These are phyloP conservation scores for Onychomys leucogaster DNA, from an alignment of 2,797 vertebrate genomes.

Conservation along the genomic window DNA sequence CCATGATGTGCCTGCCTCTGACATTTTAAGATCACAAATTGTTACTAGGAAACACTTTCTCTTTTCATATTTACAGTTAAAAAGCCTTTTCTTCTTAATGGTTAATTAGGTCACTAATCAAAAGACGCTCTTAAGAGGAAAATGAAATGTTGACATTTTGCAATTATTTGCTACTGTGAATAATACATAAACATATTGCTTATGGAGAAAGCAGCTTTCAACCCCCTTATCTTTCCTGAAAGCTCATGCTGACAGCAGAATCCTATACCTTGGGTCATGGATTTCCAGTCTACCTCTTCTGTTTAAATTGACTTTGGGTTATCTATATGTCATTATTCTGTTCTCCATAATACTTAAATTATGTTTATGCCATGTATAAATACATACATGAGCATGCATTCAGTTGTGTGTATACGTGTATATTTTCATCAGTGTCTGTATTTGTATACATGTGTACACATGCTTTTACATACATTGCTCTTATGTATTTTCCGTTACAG, in stretches of 20 bases:
- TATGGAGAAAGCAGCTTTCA: conserved; percentile 90
- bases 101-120: conserved; percentile 90
- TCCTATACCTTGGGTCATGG: conserved; percentile 79
- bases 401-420: background rate
- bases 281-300: conserved; percentile 74
- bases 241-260: conserved; percentile 81
- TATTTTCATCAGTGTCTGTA: background rate
- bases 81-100: conserved; percentile 84
- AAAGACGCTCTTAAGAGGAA: conserved; percentile 87
- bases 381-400: background rate
- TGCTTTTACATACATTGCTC: background rate
- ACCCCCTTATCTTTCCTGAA: conserved; percentile 89
- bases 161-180: conserved; percentile 92
- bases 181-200: conserved; percentile 93
- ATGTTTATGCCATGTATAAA: background rate
- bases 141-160: conserved; percentile 91
- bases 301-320: conserved; percentile 80
- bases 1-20: conserved; percentile 75
- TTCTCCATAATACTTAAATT: conserved; percentile 73
- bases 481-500: background rate
- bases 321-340: conserved; percentile 80
- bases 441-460: background rate
- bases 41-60: conserved; percentile 71
- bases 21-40: conserved; percentile 86
- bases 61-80: conserved; percentile 81